Percentiles rank a stretch among this genome's conserved stretches.
phyloP scores from a whole-genome alignment of 1,140 invertebrate species.

The Archivesica marissinica region DNA sequence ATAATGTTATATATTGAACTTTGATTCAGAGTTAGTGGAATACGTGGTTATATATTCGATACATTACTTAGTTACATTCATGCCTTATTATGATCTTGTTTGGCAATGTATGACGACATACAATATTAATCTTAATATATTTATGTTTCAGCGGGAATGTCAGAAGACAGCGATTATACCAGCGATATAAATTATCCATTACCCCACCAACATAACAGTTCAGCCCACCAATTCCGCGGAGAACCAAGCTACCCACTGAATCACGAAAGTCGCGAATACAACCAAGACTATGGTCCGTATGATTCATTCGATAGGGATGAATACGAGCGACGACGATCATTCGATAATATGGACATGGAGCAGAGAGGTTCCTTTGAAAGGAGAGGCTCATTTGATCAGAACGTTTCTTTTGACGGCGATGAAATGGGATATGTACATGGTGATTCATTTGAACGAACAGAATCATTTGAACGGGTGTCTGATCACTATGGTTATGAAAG shows the following conservation, averaged over 20 bases:
- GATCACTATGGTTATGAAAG: constrained; percentile 52
- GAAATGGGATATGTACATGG: constrained; percentile 47
- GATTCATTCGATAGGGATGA: constrained; percentile 64
- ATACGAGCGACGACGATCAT: constrained; percentile 29
- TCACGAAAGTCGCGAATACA: constrained; percentile 69
- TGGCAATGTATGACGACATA: background rate
- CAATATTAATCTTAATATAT: background rate
- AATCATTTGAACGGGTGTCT: constrained; percentile 49
- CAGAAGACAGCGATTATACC: constrained; percentile 98
- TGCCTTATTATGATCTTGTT: background rate
- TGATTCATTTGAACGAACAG: constrained; percentile 57
- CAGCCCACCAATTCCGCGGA: constrained; percentile 82
- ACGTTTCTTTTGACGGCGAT: constrained; percentile 73
- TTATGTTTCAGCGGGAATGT: constrained; percentile 91
- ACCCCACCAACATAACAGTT: constrained; percentile 87
- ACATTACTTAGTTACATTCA: too few species aligned
- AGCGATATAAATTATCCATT: constrained; percentile 96
- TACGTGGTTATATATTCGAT: too few species aligned
- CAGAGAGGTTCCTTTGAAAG: constrained; percentile 68
- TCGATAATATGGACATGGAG: constrained; percentile 37
- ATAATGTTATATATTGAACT: too few species aligned
- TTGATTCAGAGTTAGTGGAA: too few species aligned
- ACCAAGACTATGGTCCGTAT: constrained; percentile 61
- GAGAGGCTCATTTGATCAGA: constrained; percentile 67
- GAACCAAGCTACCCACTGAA: constrained; percentile 70